phyloP scores from a whole-genome alignment of 2,797 vertebrate species.

The Sebastes taczanowskii region DNA sequence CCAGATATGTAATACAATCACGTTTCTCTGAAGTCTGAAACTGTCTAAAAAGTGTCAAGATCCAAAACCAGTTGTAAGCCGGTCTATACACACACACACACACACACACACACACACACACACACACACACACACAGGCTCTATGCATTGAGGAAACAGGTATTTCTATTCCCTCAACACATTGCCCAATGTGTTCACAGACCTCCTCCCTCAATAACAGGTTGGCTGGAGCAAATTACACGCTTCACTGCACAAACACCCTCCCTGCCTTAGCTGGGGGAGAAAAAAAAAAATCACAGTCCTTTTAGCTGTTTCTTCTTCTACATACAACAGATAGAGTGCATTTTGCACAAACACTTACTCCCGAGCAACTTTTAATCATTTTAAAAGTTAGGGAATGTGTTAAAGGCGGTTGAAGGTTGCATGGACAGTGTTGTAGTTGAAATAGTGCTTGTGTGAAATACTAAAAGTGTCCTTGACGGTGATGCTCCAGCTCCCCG shows the following conservation, averaged over 20 bases:
- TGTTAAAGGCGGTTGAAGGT: conserved; percentile 29
- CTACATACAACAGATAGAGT: not conserved
- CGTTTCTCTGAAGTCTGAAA: conserved; percentile 20
- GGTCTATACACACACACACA: not conserved
- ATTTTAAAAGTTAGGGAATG: conserved; percentile 21
- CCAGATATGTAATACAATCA: conserved; percentile 24
- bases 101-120: not conserved
- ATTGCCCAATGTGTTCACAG: conserved; percentile 8
- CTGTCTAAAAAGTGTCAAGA: conserved; percentile 11
- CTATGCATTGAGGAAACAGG: conserved; percentile 1
- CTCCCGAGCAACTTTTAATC: conserved; percentile 6
- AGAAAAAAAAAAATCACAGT: conserved; percentile 3
- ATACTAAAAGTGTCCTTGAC: conserved; percentile 53
- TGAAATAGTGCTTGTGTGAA: conserved; percentile 30
- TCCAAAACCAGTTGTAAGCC: conserved; percentile 17
- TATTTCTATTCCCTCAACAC: conserved; percentile 18
- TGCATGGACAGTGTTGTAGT: not conserved
- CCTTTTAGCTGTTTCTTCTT: conserved; percentile 13
- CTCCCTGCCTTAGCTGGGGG: not conserved
- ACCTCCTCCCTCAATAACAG: conserved; percentile 30
- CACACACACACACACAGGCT: not conserved
- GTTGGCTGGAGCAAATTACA: conserved; percentile 55
- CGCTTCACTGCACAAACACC: conserved; percentile 47
- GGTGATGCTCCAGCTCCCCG: not conserved
- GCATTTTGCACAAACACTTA: conserved; percentile 11